phyloP scores from a whole-genome alignment of 1,140 invertebrate genomes.

The Lineus longissimus region DNA sequence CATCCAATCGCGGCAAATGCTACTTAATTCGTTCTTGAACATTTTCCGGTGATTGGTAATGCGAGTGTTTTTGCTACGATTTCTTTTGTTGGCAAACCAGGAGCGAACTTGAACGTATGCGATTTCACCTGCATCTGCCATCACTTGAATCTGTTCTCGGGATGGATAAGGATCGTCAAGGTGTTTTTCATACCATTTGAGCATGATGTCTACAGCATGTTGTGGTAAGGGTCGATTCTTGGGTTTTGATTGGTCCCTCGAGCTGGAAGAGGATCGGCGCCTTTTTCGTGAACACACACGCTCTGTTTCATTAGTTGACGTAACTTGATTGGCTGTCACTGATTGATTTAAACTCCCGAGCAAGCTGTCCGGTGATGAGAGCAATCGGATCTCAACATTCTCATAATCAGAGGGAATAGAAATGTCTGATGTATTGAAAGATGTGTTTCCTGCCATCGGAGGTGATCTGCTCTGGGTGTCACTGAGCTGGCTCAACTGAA shows the following conservation, averaged over 20 bases:
- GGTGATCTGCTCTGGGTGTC: too few relatives aligned
- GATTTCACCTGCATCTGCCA: neutral
- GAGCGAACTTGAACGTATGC: constrained; percentile 15
- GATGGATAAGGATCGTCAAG: neutral
- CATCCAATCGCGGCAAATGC: neutral
- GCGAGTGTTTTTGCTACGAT: constrained; percentile 15
- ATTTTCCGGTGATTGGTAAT: constrained; percentile 6
- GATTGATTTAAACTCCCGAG: neutral
- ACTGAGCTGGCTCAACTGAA: too few relatives aligned
- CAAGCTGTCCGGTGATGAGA: too few relatives aligned
- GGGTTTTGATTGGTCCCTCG: neutral
- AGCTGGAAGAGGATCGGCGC: too few relatives aligned
- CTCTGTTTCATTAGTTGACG: too few relatives aligned
- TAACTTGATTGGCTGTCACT: neutral
- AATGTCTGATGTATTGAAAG: too few relatives aligned
- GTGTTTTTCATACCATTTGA: constrained; percentile 5
- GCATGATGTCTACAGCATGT: constrained; percentile 7
- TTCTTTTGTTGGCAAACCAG: constrained; percentile 22
- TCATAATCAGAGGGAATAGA: too few relatives aligned
- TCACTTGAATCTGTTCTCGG: neutral
- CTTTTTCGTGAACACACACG: too few relatives aligned
- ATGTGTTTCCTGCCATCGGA: too few relatives aligned
- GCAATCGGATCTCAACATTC: too few relatives aligned
- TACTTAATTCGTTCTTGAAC: neutral
- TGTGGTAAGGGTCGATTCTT: neutral